phyloP scores from a whole-genome alignment of 1,140 invertebrate genomes.

The Solen grandis region DNA sequence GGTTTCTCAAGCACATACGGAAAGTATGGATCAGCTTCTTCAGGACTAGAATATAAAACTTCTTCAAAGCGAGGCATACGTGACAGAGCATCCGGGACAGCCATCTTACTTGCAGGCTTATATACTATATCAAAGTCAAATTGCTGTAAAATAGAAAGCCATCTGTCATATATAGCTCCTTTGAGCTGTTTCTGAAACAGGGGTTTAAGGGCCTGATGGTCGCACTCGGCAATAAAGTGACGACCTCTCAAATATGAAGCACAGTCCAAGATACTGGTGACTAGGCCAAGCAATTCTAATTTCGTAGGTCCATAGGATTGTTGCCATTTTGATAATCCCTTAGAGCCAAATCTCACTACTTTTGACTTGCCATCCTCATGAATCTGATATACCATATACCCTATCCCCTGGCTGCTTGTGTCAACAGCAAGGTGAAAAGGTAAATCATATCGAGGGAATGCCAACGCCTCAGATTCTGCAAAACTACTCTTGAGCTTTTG shows the following conservation, averaged over 20 bases:
- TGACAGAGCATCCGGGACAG: conserved; percentile 42
- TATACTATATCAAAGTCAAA: conserved; percentile 54
- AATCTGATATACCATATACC: conserved; percentile 58
- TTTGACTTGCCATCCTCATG: conserved; percentile 5
- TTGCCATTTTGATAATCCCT: conserved; percentile 56
- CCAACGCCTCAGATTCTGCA: background rate
- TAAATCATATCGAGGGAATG: conserved; percentile 48
- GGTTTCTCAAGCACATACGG: conserved; percentile 47
- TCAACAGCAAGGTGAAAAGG: conserved; percentile 51
- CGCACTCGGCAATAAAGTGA: conserved; percentile 55
- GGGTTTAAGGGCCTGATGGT: conserved; percentile 54
- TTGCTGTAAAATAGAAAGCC: conserved; percentile 51
- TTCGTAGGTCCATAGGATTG: conserved; percentile 59
- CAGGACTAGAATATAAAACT: conserved; percentile 33
- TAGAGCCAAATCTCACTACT: too few species aligned
- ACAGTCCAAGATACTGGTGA: conserved; percentile 55
- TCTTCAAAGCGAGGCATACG: background rate
- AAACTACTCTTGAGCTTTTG: conserved; percentile 10
- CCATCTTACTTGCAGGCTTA: conserved; percentile 45
- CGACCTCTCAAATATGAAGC: conserved; percentile 45
- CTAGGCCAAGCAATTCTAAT: conserved; percentile 55
- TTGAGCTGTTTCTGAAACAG: conserved; percentile 43
- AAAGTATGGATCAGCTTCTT: conserved; percentile 49
- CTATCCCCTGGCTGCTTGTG: conserved; percentile 51
- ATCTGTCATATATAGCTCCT: conserved; percentile 57